Evolutionary conservation across 2,113 vertebrate genomes (phyloP).

Genomic region (Struthidea cinerea): DNA sequence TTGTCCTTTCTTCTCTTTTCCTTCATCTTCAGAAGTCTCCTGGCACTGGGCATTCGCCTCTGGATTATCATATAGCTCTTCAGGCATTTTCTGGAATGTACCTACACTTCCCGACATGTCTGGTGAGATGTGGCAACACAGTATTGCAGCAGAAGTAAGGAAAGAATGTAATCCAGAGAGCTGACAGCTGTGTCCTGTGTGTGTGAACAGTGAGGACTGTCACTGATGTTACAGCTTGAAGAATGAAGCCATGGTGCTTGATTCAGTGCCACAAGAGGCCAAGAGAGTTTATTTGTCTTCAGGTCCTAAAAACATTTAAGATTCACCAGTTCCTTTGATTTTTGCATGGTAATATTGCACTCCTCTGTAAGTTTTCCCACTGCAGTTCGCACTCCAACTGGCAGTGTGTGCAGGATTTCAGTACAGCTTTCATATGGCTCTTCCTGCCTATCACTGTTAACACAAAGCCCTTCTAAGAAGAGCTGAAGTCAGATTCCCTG

Average conservation of each 20-base stretch:
- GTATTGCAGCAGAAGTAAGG: background rate
- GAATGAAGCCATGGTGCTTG: background rate
- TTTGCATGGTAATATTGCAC: background rate
- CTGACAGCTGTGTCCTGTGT: background rate
- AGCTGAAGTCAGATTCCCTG: background rate
- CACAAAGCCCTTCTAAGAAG: conserved; percentile 6
- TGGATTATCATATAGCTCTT: background rate
- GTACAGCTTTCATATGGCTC: background rate
- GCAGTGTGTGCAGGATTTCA: background rate
- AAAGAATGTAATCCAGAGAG: background rate
- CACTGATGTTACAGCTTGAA: background rate
- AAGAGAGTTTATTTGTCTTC: background rate
- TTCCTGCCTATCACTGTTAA: background rate
- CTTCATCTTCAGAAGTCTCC: background rate
- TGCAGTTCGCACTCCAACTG: conserved; percentile 26
- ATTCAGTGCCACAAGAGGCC: background rate
- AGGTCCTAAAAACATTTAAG: background rate
- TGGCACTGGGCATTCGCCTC: background rate
- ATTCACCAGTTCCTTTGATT: background rate
- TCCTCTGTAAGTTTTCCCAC: background rate
- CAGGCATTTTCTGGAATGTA: background rate
- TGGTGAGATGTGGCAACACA: background rate
- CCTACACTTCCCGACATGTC: background rate
- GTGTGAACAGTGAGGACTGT: background rate
- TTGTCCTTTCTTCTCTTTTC: background rate